Base-by-base conservation (phyloP, 2,888 invertebrate genomes). In the Erebia epiphron region DNA sequence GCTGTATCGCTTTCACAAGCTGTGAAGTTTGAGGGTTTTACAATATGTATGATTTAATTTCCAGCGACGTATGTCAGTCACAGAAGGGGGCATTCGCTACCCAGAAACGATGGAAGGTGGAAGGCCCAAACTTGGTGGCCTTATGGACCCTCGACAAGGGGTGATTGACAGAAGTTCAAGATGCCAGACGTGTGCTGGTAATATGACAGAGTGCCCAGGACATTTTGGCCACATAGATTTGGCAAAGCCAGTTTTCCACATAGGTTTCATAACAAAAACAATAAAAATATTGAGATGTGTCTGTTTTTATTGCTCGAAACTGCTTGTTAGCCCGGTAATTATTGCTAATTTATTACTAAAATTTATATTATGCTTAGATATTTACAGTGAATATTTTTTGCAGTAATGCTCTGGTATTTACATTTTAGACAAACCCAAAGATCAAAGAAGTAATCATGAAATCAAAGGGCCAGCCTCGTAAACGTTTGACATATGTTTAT, bases 61-160 rank as follows among this genome's bases (percentile, higher is more conserved):
- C 78, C 89, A 98, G 98, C 96, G 98, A 73, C 98, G 98, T 62
- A 98, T 99, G 98, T 99, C 99, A 69, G 99, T 99, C 78, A 98
- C 98, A 1, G 99, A 99, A 87, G 99, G 98, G 76, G 99, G 99
- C 75, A 98, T 99, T 78, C 97, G 97, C 85, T 99, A 98, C 88
- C 97, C 99, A 2, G 99, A 99, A 93, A 98, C 99, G 0, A 98
- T 99, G 96, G 99, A 99, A 94, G 99, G 99, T 65, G 99, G 99
- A 26, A 96, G 99, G 61, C 99, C 99, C 0, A 99, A 99, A 87
- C 90, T 99, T 73, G 99, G 99, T 0, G 99, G 99, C 46, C 96
- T 99, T 76, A 99, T 99, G 99, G 99, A 99, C 89, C 99, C 99
- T 0, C 94, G 99, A 69, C 99, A 99, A 93, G 99, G 99, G 80